Conservation (phyloP, 2,888 invertebrate genomes). For the Serripes groenlandicus region DNA sequence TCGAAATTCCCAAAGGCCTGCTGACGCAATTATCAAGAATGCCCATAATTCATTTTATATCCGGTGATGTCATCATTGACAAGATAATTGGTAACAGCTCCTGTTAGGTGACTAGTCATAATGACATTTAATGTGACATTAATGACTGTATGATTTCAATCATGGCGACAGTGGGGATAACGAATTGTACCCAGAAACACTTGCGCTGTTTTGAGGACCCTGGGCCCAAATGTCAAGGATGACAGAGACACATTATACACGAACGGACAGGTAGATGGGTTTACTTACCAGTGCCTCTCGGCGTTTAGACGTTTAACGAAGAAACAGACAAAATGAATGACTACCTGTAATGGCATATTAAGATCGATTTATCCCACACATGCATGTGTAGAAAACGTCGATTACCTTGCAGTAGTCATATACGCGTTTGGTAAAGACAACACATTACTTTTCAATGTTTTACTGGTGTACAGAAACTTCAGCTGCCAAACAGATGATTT, state of each 20-base stretch:
- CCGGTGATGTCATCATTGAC: conserved; percentile 40
- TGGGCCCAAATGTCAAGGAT: conserved; percentile 9
- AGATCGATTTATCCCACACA: too few relatives aligned
- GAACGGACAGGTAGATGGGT: too few relatives aligned
- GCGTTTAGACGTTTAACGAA: too few relatives aligned
- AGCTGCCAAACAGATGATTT: conserved; percentile 1
- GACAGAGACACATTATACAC: conserved; percentile 17
- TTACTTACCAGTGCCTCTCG: too few relatives aligned
- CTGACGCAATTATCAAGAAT: conserved; percentile 22
- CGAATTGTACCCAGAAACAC: conserved; percentile 12
- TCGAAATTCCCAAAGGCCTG: conserved; percentile 12
- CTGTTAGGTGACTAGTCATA: conserved; percentile 28
- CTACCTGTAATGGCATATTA: too few relatives aligned
- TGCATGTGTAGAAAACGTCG: too few relatives aligned
- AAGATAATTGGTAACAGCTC: conserved; percentile 36
- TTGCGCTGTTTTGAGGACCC: background rate
- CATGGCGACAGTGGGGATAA: conserved; percentile 25
- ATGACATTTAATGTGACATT: conserved; percentile 34
- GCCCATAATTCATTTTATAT: conserved; percentile 30
- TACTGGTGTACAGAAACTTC: background rate
- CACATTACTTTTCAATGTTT: too few relatives aligned
- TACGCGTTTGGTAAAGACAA: too few relatives aligned
- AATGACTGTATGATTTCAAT: conserved; percentile 30
- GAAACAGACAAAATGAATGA: too few relatives aligned
- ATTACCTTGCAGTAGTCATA: too few relatives aligned